Evolutionary conservation across 2,113 vertebrate species (phyloP), one percentile per base, ranked within the genome.

Genomic region (Brachyhypopomus occidentalis): DNA sequence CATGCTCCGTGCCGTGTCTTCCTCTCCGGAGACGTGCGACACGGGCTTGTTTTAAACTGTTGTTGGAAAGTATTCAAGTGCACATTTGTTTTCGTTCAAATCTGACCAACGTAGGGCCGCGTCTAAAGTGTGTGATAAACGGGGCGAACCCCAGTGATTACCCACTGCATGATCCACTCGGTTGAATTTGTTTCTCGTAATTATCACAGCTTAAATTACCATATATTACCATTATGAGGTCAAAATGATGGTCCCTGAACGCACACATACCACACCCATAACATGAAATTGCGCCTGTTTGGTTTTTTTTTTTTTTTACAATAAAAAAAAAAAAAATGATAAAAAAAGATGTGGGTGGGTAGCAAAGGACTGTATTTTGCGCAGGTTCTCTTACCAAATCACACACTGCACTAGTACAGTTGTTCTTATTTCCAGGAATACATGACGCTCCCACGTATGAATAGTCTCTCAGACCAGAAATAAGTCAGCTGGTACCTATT

Each of bases 351-450:
- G 36, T 70, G 6, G 56, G 23, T 38, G 23, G 23, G 48, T 64
- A 69, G 36, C 71, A 84, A 80, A 77, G 48, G 60, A 60, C 55
- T 34, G 78, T 80, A 79, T 84, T 79, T 52, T 79, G 84, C 36
- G 82, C 86, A 83, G 80, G 6, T 83, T 36, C 82, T 41, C 82
- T 27, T 73, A 85, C 85, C 84, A 89, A 90, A 90, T 90, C 88
- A 87, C 84, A 88, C 88, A 89, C 89, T 87, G 88, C 87, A 87
- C 92, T 90, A 89, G 85, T 77, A 78, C 20, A 59, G 72, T 58
- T 80, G 64, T 77, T 85, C 84, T 88, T 84, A 87, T 90, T 86
- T 89, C 82, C 84, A 86, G 79, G 81, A 90, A 89, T 84, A 84
- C 77, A 86, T 77, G 81, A 84, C 77, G 83, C 87, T 90, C 87